Percentiles rank a stretch among this genome's conserved stretches.
phyloP scores from a whole-genome alignment of 2,113 vertebrate species.

The Neofelis nebulosa region DNA sequence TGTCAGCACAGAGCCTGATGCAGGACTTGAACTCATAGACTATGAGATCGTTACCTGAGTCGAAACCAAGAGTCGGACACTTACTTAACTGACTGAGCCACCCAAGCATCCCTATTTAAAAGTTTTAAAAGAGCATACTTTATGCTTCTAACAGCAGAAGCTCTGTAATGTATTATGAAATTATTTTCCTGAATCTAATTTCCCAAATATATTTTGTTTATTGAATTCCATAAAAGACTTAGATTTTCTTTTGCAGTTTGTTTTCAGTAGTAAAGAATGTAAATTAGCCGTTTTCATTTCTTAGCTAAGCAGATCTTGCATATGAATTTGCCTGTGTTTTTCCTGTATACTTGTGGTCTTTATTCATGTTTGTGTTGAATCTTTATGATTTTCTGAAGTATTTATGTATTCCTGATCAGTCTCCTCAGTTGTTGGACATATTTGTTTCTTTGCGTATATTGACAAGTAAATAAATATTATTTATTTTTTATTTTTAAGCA shows the following conservation, averaged over 20 bases:
- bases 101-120: neutral
- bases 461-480: neutral
- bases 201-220: conserved; percentile 25
- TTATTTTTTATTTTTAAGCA: too few species aligned
- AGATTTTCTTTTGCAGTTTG: neutral
- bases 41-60: too few species aligned
- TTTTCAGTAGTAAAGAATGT: neutral
- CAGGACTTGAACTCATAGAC: too few species aligned
- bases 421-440: neutral
- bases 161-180: neutral
- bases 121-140: conserved; percentile 25
- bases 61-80: too few species aligned
- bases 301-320: neutral
- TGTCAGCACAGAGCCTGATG: too few species aligned
- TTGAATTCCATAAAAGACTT: neutral
- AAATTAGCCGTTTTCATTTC: neutral
- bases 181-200: conserved; percentile 51
- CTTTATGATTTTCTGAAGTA: conserved; percentile 9
- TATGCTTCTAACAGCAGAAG: neutral
- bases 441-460: neutral
- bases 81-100: too few species aligned
- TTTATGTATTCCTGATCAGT: neutral
- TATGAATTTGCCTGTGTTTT: neutral
- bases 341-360: neutral
- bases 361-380: neutral